phyloP scores from a whole-genome alignment of 2,888 invertebrate genomes.

The Epistrophe grossulariae region DNA sequence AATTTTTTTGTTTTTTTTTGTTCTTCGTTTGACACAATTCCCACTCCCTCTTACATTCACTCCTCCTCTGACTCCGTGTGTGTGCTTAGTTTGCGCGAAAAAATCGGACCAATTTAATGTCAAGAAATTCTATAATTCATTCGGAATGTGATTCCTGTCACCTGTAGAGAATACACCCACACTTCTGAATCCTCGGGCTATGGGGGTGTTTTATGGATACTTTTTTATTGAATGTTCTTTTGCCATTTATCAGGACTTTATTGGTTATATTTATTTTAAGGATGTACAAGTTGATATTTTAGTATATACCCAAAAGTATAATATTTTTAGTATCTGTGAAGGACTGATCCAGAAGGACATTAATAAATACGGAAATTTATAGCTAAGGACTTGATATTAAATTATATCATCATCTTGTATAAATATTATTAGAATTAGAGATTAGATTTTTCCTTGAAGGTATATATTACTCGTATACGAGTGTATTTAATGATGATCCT shows the following conservation, averaged over 20 bases:
- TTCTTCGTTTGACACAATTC: not conserved
- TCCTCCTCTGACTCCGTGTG: not conserved
- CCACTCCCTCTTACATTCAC: not conserved
- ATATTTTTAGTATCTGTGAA: conserved; percentile 13
- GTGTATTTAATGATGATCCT: conserved; percentile 21
- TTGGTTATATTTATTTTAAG: conserved; percentile 40
- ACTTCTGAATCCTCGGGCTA: not conserved
- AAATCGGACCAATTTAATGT: conserved; percentile 52
- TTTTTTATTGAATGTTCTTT: conserved; percentile 31
- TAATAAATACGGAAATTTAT: conserved; percentile 14
- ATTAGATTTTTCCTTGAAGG: not conserved
- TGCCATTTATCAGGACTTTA: conserved; percentile 28
- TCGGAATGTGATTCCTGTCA: conserved; percentile 36
- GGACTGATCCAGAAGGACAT: not conserved
- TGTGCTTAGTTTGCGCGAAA: conserved; percentile 25
- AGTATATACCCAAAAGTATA: not conserved
- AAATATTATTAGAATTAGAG: not conserved
- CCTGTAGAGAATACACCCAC: conserved; percentile 19
- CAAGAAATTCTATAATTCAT: conserved; percentile 34
- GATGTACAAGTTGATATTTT: not conserved
- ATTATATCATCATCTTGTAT: not conserved
- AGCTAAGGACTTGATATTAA: conserved; percentile 5
- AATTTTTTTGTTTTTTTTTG: not conserved
- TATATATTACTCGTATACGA: not conserved
- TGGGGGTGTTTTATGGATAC: conserved; percentile 14